Percentiles rank a stretch among this genome's conserved stretches.
Conservation (phyloP, 2,888 invertebrate genomes). For the Mantis religiosa region DNA sequence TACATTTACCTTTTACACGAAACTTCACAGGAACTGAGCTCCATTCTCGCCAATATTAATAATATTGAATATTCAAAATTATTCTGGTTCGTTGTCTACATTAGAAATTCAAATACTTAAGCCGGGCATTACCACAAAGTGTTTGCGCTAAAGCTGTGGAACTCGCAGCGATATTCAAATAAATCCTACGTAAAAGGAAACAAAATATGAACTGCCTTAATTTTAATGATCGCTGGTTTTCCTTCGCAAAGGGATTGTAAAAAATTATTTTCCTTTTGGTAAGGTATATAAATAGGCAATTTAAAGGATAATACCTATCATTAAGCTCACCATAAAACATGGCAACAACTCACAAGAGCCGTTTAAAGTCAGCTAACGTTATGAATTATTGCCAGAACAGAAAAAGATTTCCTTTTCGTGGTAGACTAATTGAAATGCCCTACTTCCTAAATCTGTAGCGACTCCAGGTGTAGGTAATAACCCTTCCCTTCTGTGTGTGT, state of each 20-base stretch:
- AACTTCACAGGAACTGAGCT: not conserved
- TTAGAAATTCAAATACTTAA: not conserved
- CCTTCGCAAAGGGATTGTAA: not conserved
- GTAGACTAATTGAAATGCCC: slow-evolving; percentile 8
- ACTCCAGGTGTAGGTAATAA: not conserved
- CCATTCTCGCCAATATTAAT: not conserved
- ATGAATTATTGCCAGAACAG: not conserved
- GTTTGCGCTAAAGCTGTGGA: not conserved
- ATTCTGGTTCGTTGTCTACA: not conserved
- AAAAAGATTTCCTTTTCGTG: not conserved
- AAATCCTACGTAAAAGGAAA: not conserved
- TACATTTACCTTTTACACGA: not conserved
- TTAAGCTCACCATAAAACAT: not conserved
- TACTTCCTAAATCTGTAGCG: not conserved
- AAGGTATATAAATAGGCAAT: not conserved
- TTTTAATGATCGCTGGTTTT: not conserved
- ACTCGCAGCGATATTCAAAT: not conserved
- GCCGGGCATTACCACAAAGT: not conserved
- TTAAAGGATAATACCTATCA: not conserved
- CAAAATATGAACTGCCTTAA: not conserved
- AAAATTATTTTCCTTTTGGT: not conserved
- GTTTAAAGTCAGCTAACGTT: not conserved
- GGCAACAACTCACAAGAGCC: not conserved
- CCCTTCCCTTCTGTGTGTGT: not conserved
- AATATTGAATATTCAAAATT: not conserved